A percentile compares a stretch with the other conserved stretches of the same genome.
Evolutionary conservation across 2,113 vertebrate genomes (phyloP).

Genomic region (Peromyscus leucopus): DNA sequence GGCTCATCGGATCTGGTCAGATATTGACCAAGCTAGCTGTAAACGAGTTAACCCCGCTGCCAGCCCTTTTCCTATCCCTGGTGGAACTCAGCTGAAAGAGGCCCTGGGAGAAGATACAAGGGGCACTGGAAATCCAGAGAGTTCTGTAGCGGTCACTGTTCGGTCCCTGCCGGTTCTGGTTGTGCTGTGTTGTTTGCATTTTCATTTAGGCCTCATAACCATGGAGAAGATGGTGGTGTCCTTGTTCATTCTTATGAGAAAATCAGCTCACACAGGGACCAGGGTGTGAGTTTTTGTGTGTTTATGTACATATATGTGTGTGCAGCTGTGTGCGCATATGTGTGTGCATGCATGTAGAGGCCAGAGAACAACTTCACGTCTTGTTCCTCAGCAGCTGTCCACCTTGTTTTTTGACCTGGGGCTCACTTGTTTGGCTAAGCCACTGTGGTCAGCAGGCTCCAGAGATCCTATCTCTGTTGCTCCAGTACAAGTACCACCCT

Average conservation of each 20-base stretch:
- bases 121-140: neutral
- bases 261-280: slow-evolving; percentile 18
- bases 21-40: neutral
- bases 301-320: neutral
- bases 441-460: no score
- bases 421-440: neutral
- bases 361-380: neutral
- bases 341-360: neutral
- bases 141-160: neutral
- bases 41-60: neutral
- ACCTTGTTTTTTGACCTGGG: neutral
- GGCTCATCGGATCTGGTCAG: neutral
- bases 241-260: neutral
- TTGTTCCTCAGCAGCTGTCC: neutral
- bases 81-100: neutral
- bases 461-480: neutral
- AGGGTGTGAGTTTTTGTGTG: neutral
- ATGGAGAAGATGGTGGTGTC: neutral
- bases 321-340: neutral
- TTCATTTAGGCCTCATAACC: neutral
- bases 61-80: neutral
- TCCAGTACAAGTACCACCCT: neutral
- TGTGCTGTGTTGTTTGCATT: neutral
- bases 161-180: neutral
- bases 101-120: neutral